Evolutionary conservation across 2,113 vertebrate species (phyloP), one percentile per base, ranked within the genome.

Genomic region (Caranx melampygus): DNA sequence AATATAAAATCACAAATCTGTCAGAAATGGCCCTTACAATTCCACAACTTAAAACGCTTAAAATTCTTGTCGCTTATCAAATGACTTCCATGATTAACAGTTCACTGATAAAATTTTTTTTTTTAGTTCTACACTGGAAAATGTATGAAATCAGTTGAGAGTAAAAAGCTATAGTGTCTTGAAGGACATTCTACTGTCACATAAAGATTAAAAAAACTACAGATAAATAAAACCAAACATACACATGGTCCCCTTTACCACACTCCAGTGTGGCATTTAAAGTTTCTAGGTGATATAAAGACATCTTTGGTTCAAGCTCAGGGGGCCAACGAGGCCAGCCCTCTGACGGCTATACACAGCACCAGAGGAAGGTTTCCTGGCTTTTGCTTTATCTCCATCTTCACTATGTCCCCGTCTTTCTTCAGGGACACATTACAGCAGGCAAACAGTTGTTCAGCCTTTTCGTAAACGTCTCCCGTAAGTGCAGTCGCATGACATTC

Each of bases 291-390:
- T 33, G 15, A 60, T 35, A 31, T 74, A 35, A 35, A 75, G 12
- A 0, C 9, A 21, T 64, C 31, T 75, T 75, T 16, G 7, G 34
- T 51, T 87, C 34, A 90, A 55, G 49, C 65, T 37, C 21, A 40
- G 58, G 62, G 74, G 33, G 87, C 81, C 77, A 98, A 86, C 42
- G 94, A 94, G 73, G 80, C 72, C 26, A 98, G 92, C 34, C 96
- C 95, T 18, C 72, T 88, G 69, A 98, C 60, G 3, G 93, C 91
- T 34, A 98, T 93, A 5, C 93, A 97, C 26, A 98, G 93, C 80
- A 97, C 68, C 0, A 97, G 88, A 0, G 95, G 95, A 54, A 52
- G 75, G 72, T 94, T 72, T 13, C 82, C 74, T 0, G 94, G 77
- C 3, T 88, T 87, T 33, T 86, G 69, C 47, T 10, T 72, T 52